Base-by-base conservation (phyloP, 1,140 invertebrate genomes). In the Harpegnathos saltator region DNA sequence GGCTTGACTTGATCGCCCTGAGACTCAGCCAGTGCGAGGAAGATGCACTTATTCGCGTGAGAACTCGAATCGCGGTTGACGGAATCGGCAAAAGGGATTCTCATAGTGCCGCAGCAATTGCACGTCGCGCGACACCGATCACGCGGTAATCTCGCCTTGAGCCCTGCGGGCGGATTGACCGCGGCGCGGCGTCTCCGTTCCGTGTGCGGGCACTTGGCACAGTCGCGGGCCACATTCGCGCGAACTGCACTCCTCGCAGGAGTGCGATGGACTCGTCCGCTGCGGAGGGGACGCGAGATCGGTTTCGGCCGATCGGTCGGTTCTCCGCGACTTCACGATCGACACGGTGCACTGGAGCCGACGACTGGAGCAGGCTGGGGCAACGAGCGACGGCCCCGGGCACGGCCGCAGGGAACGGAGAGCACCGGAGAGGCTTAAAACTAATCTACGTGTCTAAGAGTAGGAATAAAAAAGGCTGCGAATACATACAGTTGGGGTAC, bases 401-500 rank as follows among this genome's bases (percentile, higher is more conserved):
- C n/a, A n/a, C n/a, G n/a, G n/a, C n/a, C n/a, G 52, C 22, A 24
- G 38, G 56, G 68, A 80, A 74, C 68, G 22, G 29, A 24, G 66
- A 75, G 44, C 22, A n/a, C 1, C n/a, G n/a, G n/a, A n/a, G n/a
- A n/a, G n/a, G n/a, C n/a, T n/a, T n/a, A n/a, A n/a, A n/a, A 26
- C 48, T 73, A 12, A 54, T 7, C 48, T 19, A 75, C 73, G 69
- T 12, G 22, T 71, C 56, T 82, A 89, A 65, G 66, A 88, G 29
- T 89, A 89, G 73, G 54, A 74, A 88, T 85, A 83, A 89, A 88
- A 92, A 90, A 88, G 89, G 86, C 89, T 89, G 85, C 85, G 87
- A 91, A 93, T 94, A 94, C 94, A 92, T 94, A 94, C 94, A 94
- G 93, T 94, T 94, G 62, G 93, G 92, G 92, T 92, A 97, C 97